phyloP scores from a whole-genome alignment of 1,140 invertebrate genomes.

The Penaeus vannamei region DNA sequence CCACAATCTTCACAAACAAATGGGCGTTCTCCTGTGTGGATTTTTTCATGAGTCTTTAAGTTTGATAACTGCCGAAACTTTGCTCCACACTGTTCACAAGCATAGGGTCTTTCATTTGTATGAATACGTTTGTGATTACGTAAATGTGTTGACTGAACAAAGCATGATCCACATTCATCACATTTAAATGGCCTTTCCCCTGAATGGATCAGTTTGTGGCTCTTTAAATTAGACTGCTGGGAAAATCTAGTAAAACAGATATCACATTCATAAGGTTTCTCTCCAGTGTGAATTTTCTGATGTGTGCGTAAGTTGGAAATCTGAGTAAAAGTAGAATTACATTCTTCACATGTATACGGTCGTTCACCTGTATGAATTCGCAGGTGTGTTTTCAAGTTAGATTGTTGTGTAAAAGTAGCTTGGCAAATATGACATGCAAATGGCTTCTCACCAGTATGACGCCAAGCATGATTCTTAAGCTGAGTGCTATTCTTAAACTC shows the following conservation, averaged over 20 bases:
- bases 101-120: slow-evolving; percentile 71
- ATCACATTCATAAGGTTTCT: slow-evolving; percentile 76
- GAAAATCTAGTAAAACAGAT: slow-evolving; percentile 75
- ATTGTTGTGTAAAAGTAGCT: slow-evolving; percentile 70
- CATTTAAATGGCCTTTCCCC: slow-evolving; percentile 73
- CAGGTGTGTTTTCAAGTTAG: slow-evolving; percentile 68
- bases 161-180: slow-evolving; percentile 71
- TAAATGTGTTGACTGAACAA: slow-evolving; percentile 67
- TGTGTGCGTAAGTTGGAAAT: slow-evolving; percentile 68
- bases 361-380: slow-evolving; percentile 68
- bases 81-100: slow-evolving; percentile 67
- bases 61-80: slow-evolving; percentile 69
- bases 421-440: slow-evolving; percentile 70
- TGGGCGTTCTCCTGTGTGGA: slow-evolving; percentile 79
- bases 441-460: slow-evolving; percentile 69
- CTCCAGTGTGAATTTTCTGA: slow-evolving; percentile 69
- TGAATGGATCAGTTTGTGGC: slow-evolving; percentile 67
- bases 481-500: slow-evolving; percentile 69
- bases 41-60: slow-evolving; percentile 69
- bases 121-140: slow-evolving; percentile 68
- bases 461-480: slow-evolving; percentile 69
- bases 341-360: slow-evolving; percentile 66
- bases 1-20: slow-evolving; percentile 78
- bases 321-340: slow-evolving; percentile 66
- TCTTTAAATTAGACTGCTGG: slow-evolving; percentile 67